Evolutionary conservation across 2,113 vertebrate species (phyloP), one percentile per base, ranked within the genome.

Genomic region (Colius striatus): DNA sequence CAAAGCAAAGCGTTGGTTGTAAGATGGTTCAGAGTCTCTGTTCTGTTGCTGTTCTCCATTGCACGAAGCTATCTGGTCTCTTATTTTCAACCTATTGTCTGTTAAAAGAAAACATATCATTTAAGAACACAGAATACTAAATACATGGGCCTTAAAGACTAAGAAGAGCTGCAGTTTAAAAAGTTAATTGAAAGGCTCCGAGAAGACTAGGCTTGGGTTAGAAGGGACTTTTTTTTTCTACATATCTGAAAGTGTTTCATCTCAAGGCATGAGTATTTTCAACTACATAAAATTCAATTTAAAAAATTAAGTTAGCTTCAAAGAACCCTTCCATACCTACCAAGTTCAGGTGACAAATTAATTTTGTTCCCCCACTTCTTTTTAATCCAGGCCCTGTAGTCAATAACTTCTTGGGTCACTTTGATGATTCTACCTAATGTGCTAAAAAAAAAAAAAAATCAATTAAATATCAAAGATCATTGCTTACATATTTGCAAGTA

Each of bases 381-480:
- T 85, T 98, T 98, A 98, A 99, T 99, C 99, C 99, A 99, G 80
- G 98, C 97, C 93, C 99, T 98, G 97, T 99, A 99, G 89, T 99
- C 99, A 16, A 99, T 98, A 94, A 99, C 99, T 96, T 99, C 99
- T 97, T 98, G 99, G 30, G 99, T 99, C 85, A 99, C 99, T 79
- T 99, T 99, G 97, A 99, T 98, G 96, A 99, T 99, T 97, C 99
- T 98, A 50, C 99, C 99, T 83, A 99, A 98, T 86, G 99, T 99
- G 83, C 99, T 99, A 97, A 76, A 92, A 78, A 74, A 41, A 41
- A 41, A 41, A 96, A 71, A 47, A 60, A n/a, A 62, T 86, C 81
- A 85, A 30, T 79, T 90, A 50, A 94, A 63, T 68, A 81, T 19
- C 71, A 93, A 85, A 92, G 68, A 91, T 63, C 83, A 45, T 82